Evolutionary conservation across 2,888 invertebrate species (phyloP).

Genomic region (Trachelus tabidus): DNA sequence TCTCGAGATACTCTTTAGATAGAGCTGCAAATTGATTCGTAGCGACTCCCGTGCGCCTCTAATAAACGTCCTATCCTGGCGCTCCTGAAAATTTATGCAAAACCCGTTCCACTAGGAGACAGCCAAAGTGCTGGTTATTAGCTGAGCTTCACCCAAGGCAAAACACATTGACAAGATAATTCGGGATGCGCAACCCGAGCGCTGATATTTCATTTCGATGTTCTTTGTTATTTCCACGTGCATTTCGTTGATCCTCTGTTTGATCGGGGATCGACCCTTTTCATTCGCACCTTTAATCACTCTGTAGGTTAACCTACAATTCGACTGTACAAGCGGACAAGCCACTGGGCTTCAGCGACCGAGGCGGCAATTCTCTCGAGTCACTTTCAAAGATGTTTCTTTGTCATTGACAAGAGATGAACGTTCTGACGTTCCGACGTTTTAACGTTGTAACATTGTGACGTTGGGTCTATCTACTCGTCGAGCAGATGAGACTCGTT

Average conservation of each 20-base stretch:
- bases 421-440: neutral
- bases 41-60: constrained; percentile 44
- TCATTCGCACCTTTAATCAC: too few relatives aligned
- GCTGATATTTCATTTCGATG: neutral
- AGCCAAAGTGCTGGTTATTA: constrained; percentile 59
- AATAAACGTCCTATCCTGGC: constrained; percentile 34
- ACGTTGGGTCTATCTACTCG: constrained; percentile 30
- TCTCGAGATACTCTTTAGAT: too few relatives aligned
- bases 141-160: constrained; percentile 38
- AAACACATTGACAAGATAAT: constrained; percentile 29
- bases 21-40: constrained; percentile 47
- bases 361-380: neutral
- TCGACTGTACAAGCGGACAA: too few relatives aligned
- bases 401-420: neutral
- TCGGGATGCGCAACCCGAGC: constrained; percentile 6
- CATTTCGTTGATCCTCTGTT: too few relatives aligned
- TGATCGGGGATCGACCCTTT: too few relatives aligned
- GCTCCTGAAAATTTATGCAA: constrained; percentile 46
- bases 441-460: neutral
- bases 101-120: constrained; percentile 54
- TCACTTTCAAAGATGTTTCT: neutral
- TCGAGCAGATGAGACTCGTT: constrained; percentile 62
- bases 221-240: neutral
- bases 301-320: too few relatives aligned
- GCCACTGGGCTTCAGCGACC: neutral